These are phyloP conservation scores for Mus spicilegus DNA, from an alignment of 2,113 vertebrate genomes.

Conservation along the genomic window DNA sequence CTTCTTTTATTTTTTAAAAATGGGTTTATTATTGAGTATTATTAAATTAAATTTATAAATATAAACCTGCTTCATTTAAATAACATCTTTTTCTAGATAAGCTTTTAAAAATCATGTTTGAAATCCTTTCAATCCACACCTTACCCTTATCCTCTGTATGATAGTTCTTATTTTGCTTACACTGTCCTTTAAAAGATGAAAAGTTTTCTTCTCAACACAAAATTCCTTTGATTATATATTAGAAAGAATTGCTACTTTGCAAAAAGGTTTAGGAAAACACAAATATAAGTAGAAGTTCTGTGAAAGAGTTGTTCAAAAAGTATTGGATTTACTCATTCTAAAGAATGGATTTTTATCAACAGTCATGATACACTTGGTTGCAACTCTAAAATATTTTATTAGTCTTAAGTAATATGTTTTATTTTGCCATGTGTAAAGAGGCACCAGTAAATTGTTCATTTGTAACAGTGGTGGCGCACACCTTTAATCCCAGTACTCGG, in stretches of 20 bases:
- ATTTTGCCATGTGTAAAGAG: slow-evolving; percentile 53
- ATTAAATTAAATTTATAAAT: slow-evolving; percentile 58
- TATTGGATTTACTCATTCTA: slow-evolving; percentile 24
- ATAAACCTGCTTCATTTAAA: slow-evolving; percentile 35
- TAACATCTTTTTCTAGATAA: slow-evolving; percentile 36
- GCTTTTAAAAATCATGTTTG: slow-evolving; percentile 46
- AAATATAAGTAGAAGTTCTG: slow-evolving; percentile 37
- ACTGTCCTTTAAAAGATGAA: slow-evolving; percentile 68
- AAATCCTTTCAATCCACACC: slow-evolving; percentile 46
- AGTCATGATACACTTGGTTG: slow-evolving; percentile 55
- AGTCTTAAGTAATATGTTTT: slow-evolving; percentile 40
- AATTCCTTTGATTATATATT: slow-evolving; percentile 74
- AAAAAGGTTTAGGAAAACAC: slow-evolving; percentile 60
- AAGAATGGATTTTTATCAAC: slow-evolving; percentile 50
- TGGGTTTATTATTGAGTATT: slow-evolving; percentile 38
- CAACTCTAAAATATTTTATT: slow-evolving; percentile 49
- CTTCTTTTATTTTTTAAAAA: slow-evolving; percentile 59
- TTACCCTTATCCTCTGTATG: slow-evolving; percentile 27
- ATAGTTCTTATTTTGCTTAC: slow-evolving; percentile 54
- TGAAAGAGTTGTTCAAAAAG: slow-evolving; percentile 33
- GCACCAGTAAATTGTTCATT: slow-evolving; percentile 45
- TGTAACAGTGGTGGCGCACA: neutral
- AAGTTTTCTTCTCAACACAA: slow-evolving; percentile 52
- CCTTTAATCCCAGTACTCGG: too few species aligned
- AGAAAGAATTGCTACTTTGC: slow-evolving; percentile 60